Evolutionary conservation across 2,888 invertebrate species (phyloP), one percentile per base, ranked within the genome.

Genomic region (Parelbella ahira): DNA sequence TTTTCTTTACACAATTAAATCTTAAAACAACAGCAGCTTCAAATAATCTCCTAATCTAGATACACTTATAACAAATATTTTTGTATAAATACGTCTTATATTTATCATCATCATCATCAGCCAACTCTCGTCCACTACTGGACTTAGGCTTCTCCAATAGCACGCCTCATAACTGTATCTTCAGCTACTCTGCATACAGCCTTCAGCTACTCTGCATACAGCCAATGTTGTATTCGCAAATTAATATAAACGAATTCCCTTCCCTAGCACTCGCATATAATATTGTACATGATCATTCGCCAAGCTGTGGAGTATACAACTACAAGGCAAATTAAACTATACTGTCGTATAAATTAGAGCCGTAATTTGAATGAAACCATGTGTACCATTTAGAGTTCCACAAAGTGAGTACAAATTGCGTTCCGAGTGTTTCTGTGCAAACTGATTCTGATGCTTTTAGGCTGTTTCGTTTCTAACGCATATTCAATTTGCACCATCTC

Each of bases 391-490:
- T 20, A 28, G 28, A 21, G 21, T 9, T 37, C 37, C 7, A 10
- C 25, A 11, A 25, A 25, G 11, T n/a, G 25, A 25, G 28, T 37
- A 29, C 28, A 21, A 29, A 37, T 13, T 29, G 13, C 13, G 28
- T 37, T n/a, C n/a, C n/a, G n/a, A n/a, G 12, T 11, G 37, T 37
- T 37, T 37, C 12, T 21, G 37, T 15, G 20, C 33, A 37, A 37
- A 29, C 21, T 15, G 13, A 29, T 28, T 15, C 10, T 2, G n/a
- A 37, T 37, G 28, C 21, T 20, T 20, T 37, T 29, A 12, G 28
- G 28, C 27, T 37, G 37, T 37, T 19, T 28, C 12, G 27, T 13
- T 20, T 37, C 37, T 37, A 37, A 27, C 7, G 7, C 37, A 9
- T 27, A 37, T 37, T 27, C 10, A 37, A 37, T 20, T 37, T 37